Evolutionary conservation across 1,140 invertebrate species (phyloP), one percentile per base, ranked within the genome.

Genomic region (Drosophila miranda): DNA sequence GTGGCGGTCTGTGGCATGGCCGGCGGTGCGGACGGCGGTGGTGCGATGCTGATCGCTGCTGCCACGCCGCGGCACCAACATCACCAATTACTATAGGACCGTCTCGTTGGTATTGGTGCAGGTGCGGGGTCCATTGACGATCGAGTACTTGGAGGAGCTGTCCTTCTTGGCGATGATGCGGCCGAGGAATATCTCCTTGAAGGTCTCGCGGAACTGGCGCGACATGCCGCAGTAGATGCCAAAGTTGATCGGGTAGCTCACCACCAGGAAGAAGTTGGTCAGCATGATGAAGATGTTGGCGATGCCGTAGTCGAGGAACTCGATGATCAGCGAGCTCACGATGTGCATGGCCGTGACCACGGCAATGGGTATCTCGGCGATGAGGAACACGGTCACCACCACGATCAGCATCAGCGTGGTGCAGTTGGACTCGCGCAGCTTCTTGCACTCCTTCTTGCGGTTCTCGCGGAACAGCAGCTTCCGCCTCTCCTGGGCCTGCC

Each of bases 211-310:
- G 89, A 99, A 99, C 89, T 98, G 96, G 21, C 96, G 93, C 49
- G 96, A 97, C 97, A 98, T 98, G 5, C 97, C 97, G 90, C 97
- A 98, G 90, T 99, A 99, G 64, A 99, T 98, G 55, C 97, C 97
- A 86, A 99, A 99, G 91, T 98, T 98, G 57, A 98, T 95, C 0
- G 97, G 97, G 91, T 98, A 98, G 16, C 95, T 96, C 6, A 97
- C 93, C 45, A 97, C 95, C 68, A 99, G 96, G 90, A 97, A 96
- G 91, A 98, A 97, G 92, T 98, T 98, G 1, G 96, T 97, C 74
- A 98, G 94, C 16, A 98, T 91, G 46, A 98, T 95, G 61, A 97
- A 93, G 7, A 95, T 94, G 89, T 97, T 97, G 13, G 96, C 95
- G 43, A 97, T 93, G 53, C 94, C 91, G 76, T 97, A 97, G 89